Base-by-base conservation (phyloP, 2,113 vertebrate species). In the Bostrychus sinensis region DNA sequence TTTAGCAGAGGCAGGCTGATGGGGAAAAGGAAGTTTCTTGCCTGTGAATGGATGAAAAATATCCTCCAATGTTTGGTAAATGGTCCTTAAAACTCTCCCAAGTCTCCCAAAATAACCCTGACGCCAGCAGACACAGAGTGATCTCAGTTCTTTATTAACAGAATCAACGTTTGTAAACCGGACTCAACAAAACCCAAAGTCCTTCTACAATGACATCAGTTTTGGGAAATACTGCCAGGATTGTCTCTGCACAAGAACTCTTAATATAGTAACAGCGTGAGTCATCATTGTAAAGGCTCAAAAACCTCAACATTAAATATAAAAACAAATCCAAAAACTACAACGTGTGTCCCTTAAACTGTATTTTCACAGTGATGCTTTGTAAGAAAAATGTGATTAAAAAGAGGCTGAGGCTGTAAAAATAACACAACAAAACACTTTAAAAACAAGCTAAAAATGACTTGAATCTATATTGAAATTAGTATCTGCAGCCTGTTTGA, bases 161-260 rank as follows among this genome's bases (percentile, higher is more conserved):
- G 37, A 25, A 25, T 54, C 16, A 55, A 55, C 26, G 34, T 34
- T 32, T 34, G 51, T 55, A 14, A 63, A 57, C 42, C 26, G 13
- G 26, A 59, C 46, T 2, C 13, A 2, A 23, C 12, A 32, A 30
- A 17, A 19, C n/a, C 7, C 16, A 8, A 11, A 5, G 38, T 65
- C 36, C 25, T 28, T 5, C 69, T 22, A 38, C 28, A 26, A 8
- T 0, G 1, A 19, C 14, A 56, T 25, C 26, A 26, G 7, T 59
- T 17, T 19, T 7, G 19, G 12, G 55, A 37, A 82, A 86, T 37
- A 80, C 76, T 82, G 75, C 53, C 54, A 56, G 51, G 77, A 78
- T 85, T 80, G 80, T 84, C 69, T 8, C 62, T 41, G 65, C 77
- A 62, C 53, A 56, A 43, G 23, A 32, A 59, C 54, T 22, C 7